phyloP scores from a whole-genome alignment of 2,888 invertebrate genomes.

The Eupithecia insigniata region DNA sequence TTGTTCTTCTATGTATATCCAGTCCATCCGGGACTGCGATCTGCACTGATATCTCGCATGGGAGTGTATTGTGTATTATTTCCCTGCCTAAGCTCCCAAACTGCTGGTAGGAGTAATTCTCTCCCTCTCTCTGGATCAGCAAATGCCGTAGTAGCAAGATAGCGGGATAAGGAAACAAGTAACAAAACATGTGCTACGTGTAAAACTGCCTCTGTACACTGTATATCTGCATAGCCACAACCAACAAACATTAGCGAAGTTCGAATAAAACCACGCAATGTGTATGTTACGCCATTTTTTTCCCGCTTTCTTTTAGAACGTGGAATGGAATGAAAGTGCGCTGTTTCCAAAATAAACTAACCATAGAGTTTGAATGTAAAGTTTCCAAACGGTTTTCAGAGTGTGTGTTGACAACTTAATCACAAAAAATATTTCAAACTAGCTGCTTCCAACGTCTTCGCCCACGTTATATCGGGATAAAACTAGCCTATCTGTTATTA shows the following conservation, averaged over 20 bases:
- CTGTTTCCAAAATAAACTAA: background rate
- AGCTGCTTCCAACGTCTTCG: too few species aligned
- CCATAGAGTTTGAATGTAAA: background rate
- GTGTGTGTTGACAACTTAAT: background rate
- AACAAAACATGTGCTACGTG: background rate
- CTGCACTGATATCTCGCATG: too few species aligned
- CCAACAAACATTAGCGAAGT: background rate
- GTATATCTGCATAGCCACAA: background rate
- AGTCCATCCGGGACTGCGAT: too few species aligned
- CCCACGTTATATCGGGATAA: too few species aligned
- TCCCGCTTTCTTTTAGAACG: background rate
- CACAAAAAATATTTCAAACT: background rate
- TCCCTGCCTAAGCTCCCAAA: background rate
- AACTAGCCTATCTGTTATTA: too few species aligned
- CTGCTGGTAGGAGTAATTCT: background rate
- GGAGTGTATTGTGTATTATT: background rate
- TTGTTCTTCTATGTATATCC: too few species aligned
- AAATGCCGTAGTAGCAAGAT: background rate
- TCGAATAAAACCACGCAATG: background rate
- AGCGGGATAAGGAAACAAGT: background rate
- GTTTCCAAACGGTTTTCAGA: background rate
- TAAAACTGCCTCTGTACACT: background rate
- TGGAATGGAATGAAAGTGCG: background rate
- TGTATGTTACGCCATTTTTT: background rate
- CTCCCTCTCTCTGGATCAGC: background rate